phyloP scores from a whole-genome alignment of 2,113 vertebrate species.

The Saccopteryx leptura region DNA sequence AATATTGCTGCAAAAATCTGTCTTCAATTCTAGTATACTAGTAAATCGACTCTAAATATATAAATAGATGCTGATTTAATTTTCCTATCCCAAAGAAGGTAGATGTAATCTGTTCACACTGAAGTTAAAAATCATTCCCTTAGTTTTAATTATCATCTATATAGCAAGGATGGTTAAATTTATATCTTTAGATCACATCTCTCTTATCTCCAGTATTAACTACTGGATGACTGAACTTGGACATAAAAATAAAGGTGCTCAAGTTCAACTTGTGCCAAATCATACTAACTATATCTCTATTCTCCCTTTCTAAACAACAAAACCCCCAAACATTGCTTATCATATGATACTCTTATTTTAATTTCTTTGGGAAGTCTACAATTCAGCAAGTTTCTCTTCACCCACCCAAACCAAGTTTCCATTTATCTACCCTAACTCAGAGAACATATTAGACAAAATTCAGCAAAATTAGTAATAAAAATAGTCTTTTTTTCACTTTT shows the following conservation, averaged over 20 bases:
- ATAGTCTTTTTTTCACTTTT: not conserved
- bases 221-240: not conserved
- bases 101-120: not conserved
- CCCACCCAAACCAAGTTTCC: not conserved
- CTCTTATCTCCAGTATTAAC: not conserved
- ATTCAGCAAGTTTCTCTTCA: not conserved
- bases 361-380: not conserved
- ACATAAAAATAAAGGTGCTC: not conserved
- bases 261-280: not conserved
- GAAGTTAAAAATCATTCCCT: not conserved
- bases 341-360: not conserved
- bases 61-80: slow-evolving; percentile 21
- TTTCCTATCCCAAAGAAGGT: not conserved
- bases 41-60: slow-evolving; percentile 9
- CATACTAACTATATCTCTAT: not conserved
- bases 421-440: slow-evolving; percentile 48
- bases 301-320: not conserved
- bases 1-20: not conserved
- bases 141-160: not conserved
- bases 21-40: not conserved
- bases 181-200: not conserved
- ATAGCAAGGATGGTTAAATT: not conserved
- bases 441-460: slow-evolving; percentile 48
- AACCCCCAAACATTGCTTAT: not conserved
- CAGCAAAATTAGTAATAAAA: slow-evolving; percentile 49